These are phyloP conservation scores for Villa cingulata DNA, from an alignment of 2,888 invertebrate genomes.

Conservation along the genomic window DNA sequence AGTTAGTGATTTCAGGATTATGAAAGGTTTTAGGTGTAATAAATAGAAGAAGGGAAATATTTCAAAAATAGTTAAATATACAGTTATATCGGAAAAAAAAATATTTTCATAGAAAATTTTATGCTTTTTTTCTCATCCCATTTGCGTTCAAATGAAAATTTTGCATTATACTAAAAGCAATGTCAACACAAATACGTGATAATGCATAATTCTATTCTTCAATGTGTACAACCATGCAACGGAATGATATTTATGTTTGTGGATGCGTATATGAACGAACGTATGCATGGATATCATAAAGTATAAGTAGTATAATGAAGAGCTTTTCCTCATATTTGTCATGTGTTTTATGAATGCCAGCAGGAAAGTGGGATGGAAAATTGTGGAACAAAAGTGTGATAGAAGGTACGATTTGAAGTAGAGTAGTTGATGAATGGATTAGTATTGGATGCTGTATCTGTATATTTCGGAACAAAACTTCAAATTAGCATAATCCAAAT, in stretches of 20 bases:
- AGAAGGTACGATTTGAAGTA: no score
- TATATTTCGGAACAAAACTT: no score
- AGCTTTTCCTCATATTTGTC: slow-evolving; percentile 2
- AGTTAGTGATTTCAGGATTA: no score
- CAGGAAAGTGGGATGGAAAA: not conserved
- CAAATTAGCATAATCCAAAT: not conserved
- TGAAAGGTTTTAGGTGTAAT: no score
- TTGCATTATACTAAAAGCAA: not conserved
- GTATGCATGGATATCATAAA: slow-evolving; percentile 8
- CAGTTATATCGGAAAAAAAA: not conserved
- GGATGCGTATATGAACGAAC: no score
- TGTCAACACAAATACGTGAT: slow-evolving; percentile 9
- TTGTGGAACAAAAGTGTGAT: not conserved
- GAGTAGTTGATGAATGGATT: no score
- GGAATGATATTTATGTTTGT: no score
- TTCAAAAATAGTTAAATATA: no score
- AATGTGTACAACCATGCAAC: not conserved
- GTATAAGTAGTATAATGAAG: slow-evolving; percentile 8
- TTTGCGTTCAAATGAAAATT: no score
- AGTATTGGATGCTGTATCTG: no score
- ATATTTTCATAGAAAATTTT: not conserved
- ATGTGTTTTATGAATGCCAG: not conserved
- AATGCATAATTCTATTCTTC: slow-evolving; percentile 8
- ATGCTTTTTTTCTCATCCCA: no score
- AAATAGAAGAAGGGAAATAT: no score